Base-by-base conservation (phyloP, 2,113 vertebrate species). In the Gallinago media region DNA sequence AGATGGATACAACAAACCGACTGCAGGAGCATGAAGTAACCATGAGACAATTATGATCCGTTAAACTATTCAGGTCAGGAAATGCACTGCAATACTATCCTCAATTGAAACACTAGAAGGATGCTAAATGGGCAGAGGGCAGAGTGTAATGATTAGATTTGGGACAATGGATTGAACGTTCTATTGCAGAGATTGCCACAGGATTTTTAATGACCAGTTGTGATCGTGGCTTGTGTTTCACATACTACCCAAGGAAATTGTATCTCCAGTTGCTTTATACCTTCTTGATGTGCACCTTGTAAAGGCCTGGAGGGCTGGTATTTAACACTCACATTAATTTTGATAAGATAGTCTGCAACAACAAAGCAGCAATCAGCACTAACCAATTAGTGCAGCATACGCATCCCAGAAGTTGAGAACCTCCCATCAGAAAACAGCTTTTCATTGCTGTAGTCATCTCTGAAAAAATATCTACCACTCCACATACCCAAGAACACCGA, bases 11-110 rank as follows among this genome's bases (percentile, higher is more conserved):
- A 84, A 94, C 85, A 95, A 96, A 91, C 95, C 0, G 25, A 71
- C 84, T 82, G 87, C 44, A 2, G 89, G 92, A 96, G 95, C 96
- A 96, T 82, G 93, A 42, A 96, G 96, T 94, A 96, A 75, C 96
- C 92, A 93, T 95, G 95, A 96, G 96, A 96, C 94, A 91, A 94
- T 96, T 96, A 94, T 94, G 96, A 96, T 94, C 92, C 42, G 91
- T 95, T 97, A 95, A 96, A 91, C 95, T 95, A 96, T 96, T 95
- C 96, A 96, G 95, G 95, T 96, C 96, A 92, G 96, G 96, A 97
- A 96, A 96, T 96, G 96, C 88, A 36, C 90, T 96, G 96, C 94
- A 96, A 96, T 92, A 27, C 92, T 94, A 96, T 92, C 94, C 90
- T 78, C 92, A 63, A 34, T 8, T 94, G 96, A 96, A 97, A 96